These are phyloP conservation scores for Ellobius talpinus DNA, from an alignment of 2,113 vertebrate genomes.

Conservation along the genomic window DNA sequence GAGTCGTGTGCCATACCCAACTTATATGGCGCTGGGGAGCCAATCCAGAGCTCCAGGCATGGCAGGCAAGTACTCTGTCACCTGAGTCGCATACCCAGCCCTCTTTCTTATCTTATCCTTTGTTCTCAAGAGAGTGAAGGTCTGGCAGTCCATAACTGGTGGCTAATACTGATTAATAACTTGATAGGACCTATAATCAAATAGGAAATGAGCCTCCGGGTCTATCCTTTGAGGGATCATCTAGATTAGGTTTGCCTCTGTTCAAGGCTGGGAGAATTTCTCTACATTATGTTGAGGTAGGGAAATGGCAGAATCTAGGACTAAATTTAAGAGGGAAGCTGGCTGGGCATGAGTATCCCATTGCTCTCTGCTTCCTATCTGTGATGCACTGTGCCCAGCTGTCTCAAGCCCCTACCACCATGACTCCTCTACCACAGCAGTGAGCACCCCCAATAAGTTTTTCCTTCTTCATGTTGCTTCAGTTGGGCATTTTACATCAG, in stretches of 20 bases:
- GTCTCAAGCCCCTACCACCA: too few species aligned
- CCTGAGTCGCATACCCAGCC: not conserved
- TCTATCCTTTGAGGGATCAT: not conserved
- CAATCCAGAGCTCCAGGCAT: not conserved
- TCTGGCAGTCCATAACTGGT: not conserved
- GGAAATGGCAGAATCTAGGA: not conserved
- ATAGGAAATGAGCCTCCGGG: not conserved
- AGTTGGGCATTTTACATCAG: not conserved
- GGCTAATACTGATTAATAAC: not conserved
- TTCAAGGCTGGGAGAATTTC: not conserved
- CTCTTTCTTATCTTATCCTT: not conserved
- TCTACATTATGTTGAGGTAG: not conserved
- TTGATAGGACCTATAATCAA: not conserved
- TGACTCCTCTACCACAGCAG: too few species aligned
- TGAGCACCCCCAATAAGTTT: not conserved
- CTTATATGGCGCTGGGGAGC: too few species aligned
- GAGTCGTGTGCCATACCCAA: rapidly evolving
- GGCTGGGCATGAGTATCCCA: too few species aligned
- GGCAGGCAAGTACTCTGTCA: not conserved
- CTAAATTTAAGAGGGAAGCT: too few species aligned
- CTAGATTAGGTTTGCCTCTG: not conserved
- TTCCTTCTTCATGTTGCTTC: not conserved
- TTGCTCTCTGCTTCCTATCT: not conserved
- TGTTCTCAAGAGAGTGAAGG: not conserved
- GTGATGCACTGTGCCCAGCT: not conserved